Conservation (phyloP, 30 jellyfish, hydroid and myxozoan genomes). For the Aurelia sp. region DNA sequence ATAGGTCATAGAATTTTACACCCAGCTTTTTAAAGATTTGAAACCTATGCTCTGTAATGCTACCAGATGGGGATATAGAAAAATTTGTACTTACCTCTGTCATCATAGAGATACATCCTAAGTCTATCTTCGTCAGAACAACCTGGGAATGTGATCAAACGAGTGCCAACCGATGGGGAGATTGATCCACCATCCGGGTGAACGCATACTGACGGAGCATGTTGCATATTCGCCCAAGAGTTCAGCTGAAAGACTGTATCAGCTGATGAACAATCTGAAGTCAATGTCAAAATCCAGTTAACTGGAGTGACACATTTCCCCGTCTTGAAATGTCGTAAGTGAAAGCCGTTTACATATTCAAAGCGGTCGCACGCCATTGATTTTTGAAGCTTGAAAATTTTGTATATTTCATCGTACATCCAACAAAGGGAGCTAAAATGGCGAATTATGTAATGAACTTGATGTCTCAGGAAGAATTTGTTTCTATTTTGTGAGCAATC, state of each 20-base stretch:
- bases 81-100: not conserved
- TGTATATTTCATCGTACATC: not conserved
- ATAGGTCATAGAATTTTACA: too few relatives aligned
- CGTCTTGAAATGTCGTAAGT: constrained; percentile 29
- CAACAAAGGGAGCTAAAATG: constrained; percentile 43
- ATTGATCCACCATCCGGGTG: not conserved
- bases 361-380: constrained; percentile 51
- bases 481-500: not conserved
- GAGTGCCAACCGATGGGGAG: not conserved
- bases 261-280: constrained; percentile 33
- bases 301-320: constrained; percentile 20
- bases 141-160: not conserved
- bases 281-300: not conserved
- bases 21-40: too few relatives aligned
- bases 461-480: constrained; percentile 28
- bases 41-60: too few relatives aligned
- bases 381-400: constrained; percentile 6
- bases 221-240: not conserved
- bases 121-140: not conserved
- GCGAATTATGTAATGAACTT: constrained; percentile 29
- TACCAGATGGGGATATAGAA: too few relatives aligned
- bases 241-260: not conserved
- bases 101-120: not conserved
- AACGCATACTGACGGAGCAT: not conserved
- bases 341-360: constrained; percentile 1